A percentile compares a stretch with the other conserved stretches of the same genome.
Evolutionary conservation across 2,888 invertebrate genomes (phyloP).

Genomic region (Petrolisthes manimaculis): DNA sequence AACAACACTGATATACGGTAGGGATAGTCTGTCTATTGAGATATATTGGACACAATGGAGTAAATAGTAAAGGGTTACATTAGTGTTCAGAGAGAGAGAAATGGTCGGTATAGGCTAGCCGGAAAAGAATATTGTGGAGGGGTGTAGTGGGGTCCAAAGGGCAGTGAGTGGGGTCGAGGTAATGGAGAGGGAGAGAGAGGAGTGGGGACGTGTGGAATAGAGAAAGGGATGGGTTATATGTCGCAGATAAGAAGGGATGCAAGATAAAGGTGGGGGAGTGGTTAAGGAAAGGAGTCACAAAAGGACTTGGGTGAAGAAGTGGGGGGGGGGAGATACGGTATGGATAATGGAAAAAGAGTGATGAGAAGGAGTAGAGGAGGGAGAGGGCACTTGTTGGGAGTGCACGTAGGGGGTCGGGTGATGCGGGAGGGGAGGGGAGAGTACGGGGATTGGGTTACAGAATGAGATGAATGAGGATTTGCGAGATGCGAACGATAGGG

Average conservation of each 20-base stretch:
- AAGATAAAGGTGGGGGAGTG: not conserved
- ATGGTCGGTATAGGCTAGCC: not conserved
- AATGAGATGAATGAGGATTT: no score
- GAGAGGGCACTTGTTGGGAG: no score
- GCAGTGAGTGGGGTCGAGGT: not conserved
- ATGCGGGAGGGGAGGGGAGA: no score
- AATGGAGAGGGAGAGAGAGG: not conserved
- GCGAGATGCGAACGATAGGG: no score
- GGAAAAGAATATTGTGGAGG: not conserved
- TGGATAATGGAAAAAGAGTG: not conserved
- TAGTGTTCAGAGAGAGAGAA: not conserved
- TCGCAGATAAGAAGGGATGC: not conserved
- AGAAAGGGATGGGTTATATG: not conserved
- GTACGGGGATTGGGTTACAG: no score
- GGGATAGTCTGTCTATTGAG: no score
- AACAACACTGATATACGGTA: no score
- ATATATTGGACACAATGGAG: no score
- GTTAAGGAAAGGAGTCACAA: not conserved
- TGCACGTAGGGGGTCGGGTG: no score
- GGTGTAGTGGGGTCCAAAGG: not conserved
- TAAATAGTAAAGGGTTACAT: no score
- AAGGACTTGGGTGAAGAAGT: no score
- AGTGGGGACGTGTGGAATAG: not conserved
- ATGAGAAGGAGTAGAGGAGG: not conserved
- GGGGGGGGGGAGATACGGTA: not conserved